Base-by-base conservation (phyloP, 1,140 invertebrate species). In the Aporrectodea caliginosa region DNA sequence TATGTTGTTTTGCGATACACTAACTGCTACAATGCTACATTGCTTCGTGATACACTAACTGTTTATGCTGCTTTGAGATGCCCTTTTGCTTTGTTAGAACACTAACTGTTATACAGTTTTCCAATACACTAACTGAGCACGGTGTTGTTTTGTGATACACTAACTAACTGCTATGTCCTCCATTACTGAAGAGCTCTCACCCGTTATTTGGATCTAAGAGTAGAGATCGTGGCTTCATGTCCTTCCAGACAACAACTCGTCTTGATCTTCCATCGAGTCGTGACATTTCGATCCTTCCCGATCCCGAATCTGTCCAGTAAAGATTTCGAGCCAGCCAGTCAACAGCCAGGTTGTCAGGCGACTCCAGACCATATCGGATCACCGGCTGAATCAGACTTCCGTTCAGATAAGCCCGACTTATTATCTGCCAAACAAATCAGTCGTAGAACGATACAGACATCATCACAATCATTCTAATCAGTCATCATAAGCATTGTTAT, bases 221-320 rank as follows among this genome's bases (percentile, higher is more conserved):
- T 81, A 98, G 94, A 80, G 96, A 95, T 87, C 97, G 91, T 0
- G 97, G 96, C 31, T 31, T 35, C 35, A 98, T 90, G 81, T 92
- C 92, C 71, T 92, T 91, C 77, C 92, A 92, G 30, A 97, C 90
- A 12, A 99, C 89, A 16, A 95, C 91, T 80, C 93, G 92, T 71
- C 90, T 86, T 79, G 93, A 90, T 16, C 92, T 92, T 30, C 91
- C 92, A 81, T 97, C 93, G 33, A 98, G 88, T 86, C 93, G 93
- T 0, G 94, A 94, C 33, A 98, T 95, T 90, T 97, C 95, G 81
- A 99, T 94, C 1, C 93, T 94, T 77, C 93, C 92, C 83, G 93
- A 94, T 2, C 91, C 91, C 0, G 95, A 96, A 89, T 99, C 97
- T 0, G 96, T 95, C 95, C 97, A 99, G 87, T 97, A 99, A 73